Percentiles rank a stretch among this genome's conserved stretches.
Evolutionary conservation across 1,140 invertebrate species (phyloP).

Genomic region (Geopemphigus sp.): DNA sequence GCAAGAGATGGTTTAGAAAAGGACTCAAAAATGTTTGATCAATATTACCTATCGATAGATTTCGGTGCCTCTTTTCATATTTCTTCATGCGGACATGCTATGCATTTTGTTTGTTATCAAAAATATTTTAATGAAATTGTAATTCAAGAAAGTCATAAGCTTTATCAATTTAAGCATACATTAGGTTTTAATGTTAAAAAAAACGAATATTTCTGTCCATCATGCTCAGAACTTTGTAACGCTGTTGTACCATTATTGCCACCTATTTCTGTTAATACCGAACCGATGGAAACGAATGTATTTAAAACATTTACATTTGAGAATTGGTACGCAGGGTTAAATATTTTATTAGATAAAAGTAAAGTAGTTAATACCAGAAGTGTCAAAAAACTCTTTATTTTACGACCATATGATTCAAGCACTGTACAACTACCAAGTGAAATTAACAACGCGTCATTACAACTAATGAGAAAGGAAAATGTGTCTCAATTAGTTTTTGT

Average conservation of each 20-base stretch:
- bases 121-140: slow-evolving; percentile 86
- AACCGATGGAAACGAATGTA: slow-evolving; percentile 52
- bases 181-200: slow-evolving; percentile 87
- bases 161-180: slow-evolving; percentile 76
- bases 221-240: slow-evolving; percentile 95
- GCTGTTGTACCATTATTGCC: slow-evolving; percentile 87
- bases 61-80: slow-evolving; percentile 80
- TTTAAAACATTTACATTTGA: slow-evolving; percentile 59
- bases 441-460: not conserved
- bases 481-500: not conserved
- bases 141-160: slow-evolving; percentile 80
- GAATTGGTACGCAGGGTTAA: slow-evolving; percentile 68
- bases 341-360: slow-evolving; percentile 56
- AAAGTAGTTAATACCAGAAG: slow-evolving; percentile 48
- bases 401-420: not conserved
- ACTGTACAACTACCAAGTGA: not conserved
- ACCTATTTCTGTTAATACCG: slow-evolving; percentile 57
- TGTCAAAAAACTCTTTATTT: no score
- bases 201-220: slow-evolving; percentile 92
- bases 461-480: not conserved
- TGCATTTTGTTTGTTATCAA: slow-evolving; percentile 94
- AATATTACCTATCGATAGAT: slow-evolving; percentile 67
- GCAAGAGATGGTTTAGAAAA: slow-evolving; percentile 55
- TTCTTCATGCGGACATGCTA: slow-evolving; percentile 95
- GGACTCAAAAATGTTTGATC: slow-evolving; percentile 56